Evolutionary conservation across 2,113 vertebrate genomes (phyloP), one percentile per base, ranked within the genome.

Genomic region (Pao palembangensis): DNA sequence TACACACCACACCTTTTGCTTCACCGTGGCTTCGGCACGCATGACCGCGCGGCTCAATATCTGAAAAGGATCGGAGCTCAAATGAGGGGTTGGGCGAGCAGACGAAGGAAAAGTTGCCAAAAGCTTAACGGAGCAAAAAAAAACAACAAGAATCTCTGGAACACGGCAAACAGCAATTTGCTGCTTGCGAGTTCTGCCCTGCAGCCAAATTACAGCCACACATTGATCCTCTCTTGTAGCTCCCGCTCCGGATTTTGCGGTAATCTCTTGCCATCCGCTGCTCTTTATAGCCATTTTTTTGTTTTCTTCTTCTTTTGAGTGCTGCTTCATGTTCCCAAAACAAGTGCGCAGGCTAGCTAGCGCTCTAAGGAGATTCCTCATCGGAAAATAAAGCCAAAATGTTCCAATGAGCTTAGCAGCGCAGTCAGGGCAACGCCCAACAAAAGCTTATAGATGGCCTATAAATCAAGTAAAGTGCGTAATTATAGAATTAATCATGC

Each of bases 41-140:
- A 83, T 71, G 81, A 62, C 75, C 50, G 71, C 73, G 21, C 66
- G 55, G 62, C 82, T 85, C 84, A 84, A 84, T 87, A 87, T 76
- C 79, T 71, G 67, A 74, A 63, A 67, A 73, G 69, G 75, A 80
- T 59, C 78, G 79, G 51, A 52, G 72, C 64, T 73, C 59, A 80
- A 80, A 84, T 81, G 63, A 82, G 74, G 46, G 50, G 69, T 60
- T 8, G 47, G 56, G 46, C 55, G 61, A 51, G 76, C 70, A 67
- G 72, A 58, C 51, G 25, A 75, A 65, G 57, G 69, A 72, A 58
- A 68, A 75, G 69, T 69, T 49, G 55, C 43, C 56, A 46, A 76
- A 76, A 79, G 77, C 58, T 13, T 70, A 78, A 62, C 5, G 23
- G 67, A 67, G 77, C 57, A 67, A 64, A 69, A 64, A 67, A 16